Base-by-base conservation (phyloP, 1,140 invertebrate species). In the Argopecten irradians region DNA sequence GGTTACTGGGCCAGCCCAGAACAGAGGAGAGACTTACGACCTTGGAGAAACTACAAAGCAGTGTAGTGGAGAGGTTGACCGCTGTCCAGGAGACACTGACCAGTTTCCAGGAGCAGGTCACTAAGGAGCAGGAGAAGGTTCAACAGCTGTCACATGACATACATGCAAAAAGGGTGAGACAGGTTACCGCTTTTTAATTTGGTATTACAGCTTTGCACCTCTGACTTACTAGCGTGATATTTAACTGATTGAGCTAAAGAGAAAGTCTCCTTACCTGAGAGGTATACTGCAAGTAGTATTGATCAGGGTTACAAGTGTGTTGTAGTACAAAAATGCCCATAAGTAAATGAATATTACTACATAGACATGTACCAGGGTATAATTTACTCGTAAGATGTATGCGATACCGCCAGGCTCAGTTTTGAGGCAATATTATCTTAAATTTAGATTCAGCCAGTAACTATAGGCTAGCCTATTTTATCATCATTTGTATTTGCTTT, bases 111-210 rank as follows among this genome's bases (percentile, higher is more conserved):
- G 89, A 88, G 82, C 88, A 86, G 28, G 82, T 93, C 19, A 87
- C 87, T 11, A 85, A 91, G 71, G 91, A 93, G 39, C 89, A 93
- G 34, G 89, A 92, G 36, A 92, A 93, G 36, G 16, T 93, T 32
- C 92, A 91, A 39, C 83, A 86, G 3, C 35, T 93, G 13, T 89
- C 91, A 86, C 92, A 91, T 89, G 91, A 91, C 28, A 88, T 91
- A 0, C 90, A 89, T 83, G 87, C 89, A 36, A 92, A 92, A 85
- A 85, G 85, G 89, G 92, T 93, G 86, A 86, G 36, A 83, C 11
- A 28, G 19, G 35, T 35, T 36, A 84, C 34, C 0, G 16, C 14
- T 83, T 83, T 83, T 16, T 22, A 32, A 22, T 28, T 33, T 16
- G 34, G 5, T n/a, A 71, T 1, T 11, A 9, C 16, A n/a, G 22